Evolutionary conservation across 30 jellyfish, hydroid and myxozoan genomes (phyloP).

Genomic region (Aurelia aurita): DNA sequence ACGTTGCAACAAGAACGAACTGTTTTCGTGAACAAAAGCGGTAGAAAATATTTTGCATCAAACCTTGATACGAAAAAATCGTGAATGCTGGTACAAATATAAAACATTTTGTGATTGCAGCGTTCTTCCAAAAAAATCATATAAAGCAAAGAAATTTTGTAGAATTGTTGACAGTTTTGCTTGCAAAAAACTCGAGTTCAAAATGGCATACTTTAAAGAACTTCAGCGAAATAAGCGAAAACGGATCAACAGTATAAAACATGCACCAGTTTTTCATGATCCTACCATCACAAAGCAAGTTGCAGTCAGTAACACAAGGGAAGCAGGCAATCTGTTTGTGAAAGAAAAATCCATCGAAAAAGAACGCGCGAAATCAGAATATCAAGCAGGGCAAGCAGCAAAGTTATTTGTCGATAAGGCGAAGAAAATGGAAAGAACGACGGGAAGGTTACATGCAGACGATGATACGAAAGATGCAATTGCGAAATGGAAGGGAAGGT

Average conservation of each 20-base stretch:
- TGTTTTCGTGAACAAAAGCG: too few relatives aligned
- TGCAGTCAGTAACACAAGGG: constrained; percentile 14
- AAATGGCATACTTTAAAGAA: constrained; percentile 2
- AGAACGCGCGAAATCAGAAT: neutral
- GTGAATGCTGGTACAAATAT: too few relatives aligned
- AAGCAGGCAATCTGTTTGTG: constrained; percentile 10
- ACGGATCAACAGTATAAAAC: constrained; percentile 17
- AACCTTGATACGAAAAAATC: too few relatives aligned
- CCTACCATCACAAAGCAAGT: neutral
- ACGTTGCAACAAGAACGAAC: too few relatives aligned
- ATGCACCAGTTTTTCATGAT: constrained; percentile 17
- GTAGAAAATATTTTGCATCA: too few relatives aligned
- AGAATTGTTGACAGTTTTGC: neutral
- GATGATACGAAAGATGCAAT: too few relatives aligned
- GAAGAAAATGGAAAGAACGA: neutral
- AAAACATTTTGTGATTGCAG: too few relatives aligned
- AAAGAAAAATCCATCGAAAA: neutral
- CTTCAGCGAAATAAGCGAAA: constrained; percentile 18
- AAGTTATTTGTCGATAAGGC: neutral
- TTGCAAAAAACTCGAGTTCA: neutral
- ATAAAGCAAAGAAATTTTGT: too few relatives aligned
- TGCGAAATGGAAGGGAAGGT: too few relatives aligned
- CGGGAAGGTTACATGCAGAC: neutral
- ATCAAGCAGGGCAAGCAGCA: neutral
- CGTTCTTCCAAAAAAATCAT: too few relatives aligned